Percentiles rank a stretch among this genome's conserved stretches.
These are phyloP conservation scores for Dendrocopos noguchii DNA, from an alignment of 2,113 vertebrate genomes.

Conservation along the genomic window DNA sequence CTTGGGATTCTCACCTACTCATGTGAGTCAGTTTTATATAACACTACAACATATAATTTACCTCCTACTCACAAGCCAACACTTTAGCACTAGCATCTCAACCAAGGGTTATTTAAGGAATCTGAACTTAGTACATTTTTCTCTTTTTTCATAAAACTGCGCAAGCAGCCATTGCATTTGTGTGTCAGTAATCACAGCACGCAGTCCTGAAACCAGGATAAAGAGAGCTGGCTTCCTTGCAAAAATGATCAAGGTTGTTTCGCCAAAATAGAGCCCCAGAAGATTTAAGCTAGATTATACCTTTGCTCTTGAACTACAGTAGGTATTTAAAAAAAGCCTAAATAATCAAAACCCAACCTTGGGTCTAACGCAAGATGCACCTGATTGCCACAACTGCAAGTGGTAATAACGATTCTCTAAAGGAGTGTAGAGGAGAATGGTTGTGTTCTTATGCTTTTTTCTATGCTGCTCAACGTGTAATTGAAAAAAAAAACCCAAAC, in stretches of 20 bases:
- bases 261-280: conserved; percentile 22
- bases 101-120: conserved; percentile 77
- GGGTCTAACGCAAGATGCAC: neutral
- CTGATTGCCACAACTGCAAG: neutral
- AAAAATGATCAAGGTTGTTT: conserved; percentile 43
- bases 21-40: conserved; percentile 84
- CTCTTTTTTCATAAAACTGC: conserved; percentile 64
- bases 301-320: neutral
- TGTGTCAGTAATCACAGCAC: conserved; percentile 73
- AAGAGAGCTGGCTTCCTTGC: conserved; percentile 16
- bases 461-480: neutral
- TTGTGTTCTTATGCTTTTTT: neutral
- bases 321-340: neutral
- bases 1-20: conserved; percentile 80
- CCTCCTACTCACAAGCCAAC: conserved; percentile 80
- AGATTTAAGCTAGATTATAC: neutral
- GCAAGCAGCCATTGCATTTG: conserved; percentile 71
- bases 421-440: neutral
- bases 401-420: neutral
- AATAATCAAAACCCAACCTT: neutral
- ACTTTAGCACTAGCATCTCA: conserved; percentile 76
- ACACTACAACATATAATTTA: conserved; percentile 79
- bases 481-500: neutral
- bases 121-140: conserved; percentile 71
- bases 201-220: conserved; percentile 36